A percentile compares a stretch with the other conserved stretches of the same genome.
Conservation (phyloP, 2,888 invertebrate genomes). For the Zhuqinia jingwanae region DNA sequence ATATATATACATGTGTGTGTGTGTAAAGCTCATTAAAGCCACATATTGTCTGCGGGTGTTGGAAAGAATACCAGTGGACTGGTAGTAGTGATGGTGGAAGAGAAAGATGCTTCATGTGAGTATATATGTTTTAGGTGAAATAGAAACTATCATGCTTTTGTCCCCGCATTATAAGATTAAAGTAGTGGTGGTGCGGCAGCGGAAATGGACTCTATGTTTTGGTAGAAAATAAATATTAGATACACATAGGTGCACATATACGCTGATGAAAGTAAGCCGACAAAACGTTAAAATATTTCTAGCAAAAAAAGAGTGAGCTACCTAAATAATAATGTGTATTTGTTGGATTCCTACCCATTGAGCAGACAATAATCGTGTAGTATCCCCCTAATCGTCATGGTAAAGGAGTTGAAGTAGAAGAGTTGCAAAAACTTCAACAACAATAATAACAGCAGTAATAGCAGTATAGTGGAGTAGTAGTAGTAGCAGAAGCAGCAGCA, state of each 20-base stretch:
- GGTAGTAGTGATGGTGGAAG: too few relatives aligned
- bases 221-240: too few relatives aligned
- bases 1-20: background rate
- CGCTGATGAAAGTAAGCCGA: too few relatives aligned
- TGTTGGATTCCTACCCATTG: slow-evolving; percentile 10
- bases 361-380: slow-evolving; percentile 7
- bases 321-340: slow-evolving; percentile 11
- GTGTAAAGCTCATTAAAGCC: slow-evolving; percentile 49
- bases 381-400: background rate
- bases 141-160: slow-evolving; percentile 18
- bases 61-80: background rate
- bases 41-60: slow-evolving; percentile 31
- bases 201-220: too few relatives aligned
- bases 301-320: background rate
- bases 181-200: background rate
- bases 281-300: slow-evolving; percentile 14
- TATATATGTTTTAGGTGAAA: too few relatives aligned
- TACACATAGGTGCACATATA: too few relatives aligned
- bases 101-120: slow-evolving; percentile 23
- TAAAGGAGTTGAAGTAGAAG: background rate
- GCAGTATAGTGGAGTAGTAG: background rate
- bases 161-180: slow-evolving; percentile 37
- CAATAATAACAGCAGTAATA: too few relatives aligned
- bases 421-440: background rate
- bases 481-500: background rate